These are phyloP conservation scores for Pristionchus arcanus DNA, from an alignment of 2,888 invertebrate genomes.

Conservation along the genomic window DNA sequence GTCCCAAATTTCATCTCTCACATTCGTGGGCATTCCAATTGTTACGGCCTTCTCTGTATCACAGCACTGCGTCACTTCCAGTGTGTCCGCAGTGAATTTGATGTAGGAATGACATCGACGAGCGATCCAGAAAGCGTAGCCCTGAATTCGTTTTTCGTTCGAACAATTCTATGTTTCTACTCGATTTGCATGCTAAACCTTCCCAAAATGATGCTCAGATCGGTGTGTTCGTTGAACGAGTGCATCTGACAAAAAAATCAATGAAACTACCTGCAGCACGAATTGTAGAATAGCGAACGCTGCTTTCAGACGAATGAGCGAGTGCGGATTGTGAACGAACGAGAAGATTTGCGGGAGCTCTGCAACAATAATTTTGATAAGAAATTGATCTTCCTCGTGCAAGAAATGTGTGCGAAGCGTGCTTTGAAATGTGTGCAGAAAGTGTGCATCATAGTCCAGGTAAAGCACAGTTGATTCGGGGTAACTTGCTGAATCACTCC, in stretches of 20 bases:
- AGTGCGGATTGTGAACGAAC: neutral
- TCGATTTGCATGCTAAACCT: too few species aligned
- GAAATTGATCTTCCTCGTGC: neutral
- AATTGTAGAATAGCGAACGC: conserved; percentile 23
- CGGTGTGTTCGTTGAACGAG: too few species aligned
- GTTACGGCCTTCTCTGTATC: neutral
- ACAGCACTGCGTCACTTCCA: neutral
- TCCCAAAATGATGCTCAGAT: too few species aligned
- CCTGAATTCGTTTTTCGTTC: neutral
- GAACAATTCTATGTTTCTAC: too few species aligned
- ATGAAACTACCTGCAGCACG: neutral
- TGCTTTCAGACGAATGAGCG: conserved; percentile 1
- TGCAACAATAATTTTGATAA: neutral
- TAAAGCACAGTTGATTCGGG: neutral
- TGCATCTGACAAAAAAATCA: too few species aligned
- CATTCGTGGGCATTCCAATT: neutral
- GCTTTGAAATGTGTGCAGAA: neutral
- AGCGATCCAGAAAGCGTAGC: conserved; percentile 42
- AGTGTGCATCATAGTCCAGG: neutral
- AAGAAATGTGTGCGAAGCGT: neutral
- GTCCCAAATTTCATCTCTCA: too few species aligned
- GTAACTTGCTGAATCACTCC: neutral
- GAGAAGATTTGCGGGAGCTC: neutral
- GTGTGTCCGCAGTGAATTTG: conserved; percentile 8
- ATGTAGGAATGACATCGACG: conserved; percentile 40